phyloP scores from a whole-genome alignment of 2,888 invertebrate genomes.

The Ormyrus nitidulus region DNA sequence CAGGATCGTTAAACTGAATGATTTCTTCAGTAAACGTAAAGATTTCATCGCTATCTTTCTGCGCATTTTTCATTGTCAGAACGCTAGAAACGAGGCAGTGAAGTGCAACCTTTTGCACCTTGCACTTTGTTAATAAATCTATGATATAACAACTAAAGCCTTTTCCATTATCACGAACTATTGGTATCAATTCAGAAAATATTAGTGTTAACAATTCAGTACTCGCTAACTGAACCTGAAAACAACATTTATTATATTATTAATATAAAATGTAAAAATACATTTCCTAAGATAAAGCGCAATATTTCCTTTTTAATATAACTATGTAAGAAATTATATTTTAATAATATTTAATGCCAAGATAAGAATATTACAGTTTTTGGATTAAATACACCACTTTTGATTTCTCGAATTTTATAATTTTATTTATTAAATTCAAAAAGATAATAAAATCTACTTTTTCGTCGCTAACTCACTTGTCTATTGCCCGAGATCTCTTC shows the following conservation, averaged over 20 bases:
- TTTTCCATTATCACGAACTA: slow-evolving; percentile 86
- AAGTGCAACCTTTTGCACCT: slow-evolving; percentile 88
- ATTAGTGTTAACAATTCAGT: slow-evolving; percentile 85
- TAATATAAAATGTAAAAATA: not conserved
- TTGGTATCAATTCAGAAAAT: slow-evolving; percentile 83
- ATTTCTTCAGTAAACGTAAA: slow-evolving; percentile 86
- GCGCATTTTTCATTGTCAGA: slow-evolving; percentile 77
- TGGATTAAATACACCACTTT: not conserved
- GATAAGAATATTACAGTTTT: too few species aligned
- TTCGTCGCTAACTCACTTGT: slow-evolving; percentile 69
- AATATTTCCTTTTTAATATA: too few species aligned
- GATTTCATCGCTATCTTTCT: slow-evolving; percentile 75
- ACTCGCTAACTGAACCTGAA: slow-evolving; percentile 84
- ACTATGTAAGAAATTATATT: not conserved
- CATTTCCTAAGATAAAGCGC: too few species aligned
- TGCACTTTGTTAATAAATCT: slow-evolving; percentile 85
- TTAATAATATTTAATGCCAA: not conserved
- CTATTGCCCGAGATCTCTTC: slow-evolving; percentile 86
- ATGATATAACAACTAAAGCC: slow-evolving; percentile 87
- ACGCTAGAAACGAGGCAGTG: slow-evolving; percentile 89
- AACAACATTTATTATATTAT: slow-evolving; percentile 15
- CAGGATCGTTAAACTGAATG: slow-evolving; percentile 83
- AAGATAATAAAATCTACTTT: not conserved
- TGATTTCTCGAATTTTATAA: not conserved
- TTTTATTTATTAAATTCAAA: not conserved